Base-by-base conservation (phyloP, 1,140 invertebrate species). In the Saxidomus purpurata region DNA sequence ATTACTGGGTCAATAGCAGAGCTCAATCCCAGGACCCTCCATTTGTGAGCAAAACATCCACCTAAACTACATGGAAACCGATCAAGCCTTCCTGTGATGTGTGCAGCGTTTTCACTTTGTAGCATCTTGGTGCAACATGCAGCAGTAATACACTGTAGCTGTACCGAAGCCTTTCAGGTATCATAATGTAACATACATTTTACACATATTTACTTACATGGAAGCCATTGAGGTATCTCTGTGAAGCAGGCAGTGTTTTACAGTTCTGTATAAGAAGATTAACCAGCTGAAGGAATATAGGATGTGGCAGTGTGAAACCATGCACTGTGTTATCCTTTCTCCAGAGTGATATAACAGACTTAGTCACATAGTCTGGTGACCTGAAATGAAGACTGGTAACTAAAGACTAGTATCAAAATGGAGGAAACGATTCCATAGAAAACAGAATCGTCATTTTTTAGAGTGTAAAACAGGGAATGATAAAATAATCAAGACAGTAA, bases 131-230 rank as follows among this genome's bases (percentile, higher is more conserved):
- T n/a, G n/a, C n/a, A n/a, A n/a, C n/a, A n/a, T n/a, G n/a, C n/a
- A n/a, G n/a, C n/a, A n/a, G n/a, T n/a, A n/a, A n/a, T n/a, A n/a
- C n/a, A n/a, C n/a, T n/a, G n/a, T n/a, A n/a, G n/a, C n/a, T n/a
- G n/a, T n/a, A n/a, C n/a, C n/a, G n/a, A n/a, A n/a, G n/a, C n/a
- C n/a, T n/a, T n/a, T n/a, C n/a, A n/a, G n/a, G n/a, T n/a, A n/a
- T n/a, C n/a, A n/a, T n/a, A n/a, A n/a, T n/a, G n/a, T n/a, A n/a
- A n/a, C n/a, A n/a, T n/a, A n/a, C n/a, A n/a, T n/a, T n/a, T n/a
- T n/a, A n/a, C n/a, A n/a, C n/a, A n/a, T n/a, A n/a, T n/a, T n/a
- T 74, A 91, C 93, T 91, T 90, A 93, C 93, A 89, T 93, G 91
- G 61, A 93, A 93, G 15, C 92, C 92, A 88, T 93, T 93, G 22